Evolutionary conservation across 2,113 vertebrate genomes (phyloP).

Genomic region (Anhinga anhinga): DNA sequence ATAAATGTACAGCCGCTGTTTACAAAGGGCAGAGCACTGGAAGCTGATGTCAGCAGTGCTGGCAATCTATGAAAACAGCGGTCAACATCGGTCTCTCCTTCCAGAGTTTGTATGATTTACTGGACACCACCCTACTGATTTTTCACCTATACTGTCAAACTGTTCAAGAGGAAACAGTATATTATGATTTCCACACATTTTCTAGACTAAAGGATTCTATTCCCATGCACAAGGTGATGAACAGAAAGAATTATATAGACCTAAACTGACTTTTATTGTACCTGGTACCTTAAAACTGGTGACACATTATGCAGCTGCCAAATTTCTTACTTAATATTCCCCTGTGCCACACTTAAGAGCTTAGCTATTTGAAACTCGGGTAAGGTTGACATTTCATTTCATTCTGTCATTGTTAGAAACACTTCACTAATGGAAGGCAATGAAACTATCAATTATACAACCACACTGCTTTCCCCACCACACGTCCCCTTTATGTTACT

Average conservation of each 20-base stretch:
- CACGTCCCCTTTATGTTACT: not conserved
- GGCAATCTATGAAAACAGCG: not conserved
- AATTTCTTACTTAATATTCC: not conserved
- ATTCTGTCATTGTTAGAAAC: not conserved
- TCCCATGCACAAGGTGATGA: not conserved
- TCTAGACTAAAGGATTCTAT: not conserved
- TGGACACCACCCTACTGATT: not conserved
- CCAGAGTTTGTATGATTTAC: not conserved
- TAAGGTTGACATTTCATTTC: slow-evolving; percentile 6
- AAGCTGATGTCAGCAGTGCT: not conserved
- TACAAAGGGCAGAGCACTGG: not conserved
- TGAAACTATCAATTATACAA: not conserved
- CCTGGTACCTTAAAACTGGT: not conserved
- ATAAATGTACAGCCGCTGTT: not conserved
- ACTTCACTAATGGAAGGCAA: not conserved
- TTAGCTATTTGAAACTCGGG: not conserved
- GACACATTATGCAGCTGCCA: not conserved
- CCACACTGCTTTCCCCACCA: not conserved
- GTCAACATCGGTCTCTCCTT: not conserved
- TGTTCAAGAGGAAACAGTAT: not conserved
- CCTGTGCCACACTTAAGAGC: not conserved
- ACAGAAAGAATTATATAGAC: not conserved
- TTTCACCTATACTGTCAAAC: not conserved
- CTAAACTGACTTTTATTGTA: not conserved
- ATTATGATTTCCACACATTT: not conserved